Evolutionary conservation across 1,140 invertebrate species (phyloP), one percentile per base, ranked within the genome.

Genomic region (Cheumatopsyche charites): DNA sequence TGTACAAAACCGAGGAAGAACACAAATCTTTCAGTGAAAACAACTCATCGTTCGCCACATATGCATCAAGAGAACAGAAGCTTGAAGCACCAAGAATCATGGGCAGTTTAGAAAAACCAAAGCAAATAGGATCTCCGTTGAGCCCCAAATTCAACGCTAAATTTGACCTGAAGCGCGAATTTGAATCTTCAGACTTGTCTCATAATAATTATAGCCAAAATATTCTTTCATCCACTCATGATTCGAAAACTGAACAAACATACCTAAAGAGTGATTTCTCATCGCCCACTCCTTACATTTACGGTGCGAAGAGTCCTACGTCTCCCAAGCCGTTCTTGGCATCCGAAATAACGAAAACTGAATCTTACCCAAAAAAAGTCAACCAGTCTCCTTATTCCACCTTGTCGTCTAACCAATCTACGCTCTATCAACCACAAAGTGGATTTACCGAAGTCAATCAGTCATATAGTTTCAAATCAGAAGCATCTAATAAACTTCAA

Each of bases 61-160:
- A 76, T 41, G 69, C 72, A 3, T 13, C 15, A 23, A 79, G 73
- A 78, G 82, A 52, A 77, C 43, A 81, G 21, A 80, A 80, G 55
- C 81, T 76, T 72, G 66, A 75, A 55, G 36, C 70, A 2, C 74
- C 74, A 9, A 75, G 71, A 67, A 67, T 75, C 11, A 70, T 62
- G 17, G 71, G 68, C 52, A 79, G 79, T 0, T 82, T 83, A 55
- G 83, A 83, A 29, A 78, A 80, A 0, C 80, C 80, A 0, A 77
- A 79, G 0, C 79, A 79, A 0, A 79, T 80, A 43, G 41, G 74
- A 0, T 78, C 82, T 0, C 81, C 83, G 0, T 62, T 85, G 29
- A 84, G 82, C 68, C 83, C 83, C 0, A 84, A 83, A 68, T 85
- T 85, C 75, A 85, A 85, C 75, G 83, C 83, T 4, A 78, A 83